Evolutionary conservation across 2,797 vertebrate species (phyloP), one percentile per base, ranked within the genome.

Genomic region (Tolypeutes matacus): DNA sequence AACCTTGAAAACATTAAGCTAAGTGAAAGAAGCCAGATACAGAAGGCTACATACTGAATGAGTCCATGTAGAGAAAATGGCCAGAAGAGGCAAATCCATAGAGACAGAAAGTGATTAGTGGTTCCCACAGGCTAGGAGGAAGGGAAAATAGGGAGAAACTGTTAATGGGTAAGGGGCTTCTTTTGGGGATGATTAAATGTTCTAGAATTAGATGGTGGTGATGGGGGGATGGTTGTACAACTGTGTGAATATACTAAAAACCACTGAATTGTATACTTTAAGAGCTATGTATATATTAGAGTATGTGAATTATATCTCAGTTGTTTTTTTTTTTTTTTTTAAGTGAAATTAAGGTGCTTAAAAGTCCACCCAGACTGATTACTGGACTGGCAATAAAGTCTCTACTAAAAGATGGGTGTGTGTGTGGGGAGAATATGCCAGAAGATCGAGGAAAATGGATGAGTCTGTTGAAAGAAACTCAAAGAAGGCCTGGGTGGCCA

Each of bases 361-460:
- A 91, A 87, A 29, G 29, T 72, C 25, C 69, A 84, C 20, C 14
- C 20, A 72, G 67, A 72, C 0, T 36, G 25, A 82, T 92, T 27
- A 80, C 1, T 46, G 25, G 21, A 15, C n/a, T 70, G 56, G 56
- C 70, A 82, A 92, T 92, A 91, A 73, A 65, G 46, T 93, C 82
- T 75, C 64, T 46, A 87, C n/a, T 31, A 49, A 72, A 72, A 89
- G 86, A 56, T 20, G 17, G 53, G 53, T 5, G 17, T 6, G 18
- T 4, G 31, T 29, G 34, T 21, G 31, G 27, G 12, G 51, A 80
- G 8, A 51, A 17, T 42, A 86, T 67, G 42, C 49, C 42, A 75
- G 36, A 46, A 91, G 64, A 70, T 4, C n/a, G 42, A 85, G 69
- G 34, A 86, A 31, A 58, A 36, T 25, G 36, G 1, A 39, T 7